phyloP scores from a whole-genome alignment of 2,113 vertebrate species.

The Corythornis vintsioides region DNA sequence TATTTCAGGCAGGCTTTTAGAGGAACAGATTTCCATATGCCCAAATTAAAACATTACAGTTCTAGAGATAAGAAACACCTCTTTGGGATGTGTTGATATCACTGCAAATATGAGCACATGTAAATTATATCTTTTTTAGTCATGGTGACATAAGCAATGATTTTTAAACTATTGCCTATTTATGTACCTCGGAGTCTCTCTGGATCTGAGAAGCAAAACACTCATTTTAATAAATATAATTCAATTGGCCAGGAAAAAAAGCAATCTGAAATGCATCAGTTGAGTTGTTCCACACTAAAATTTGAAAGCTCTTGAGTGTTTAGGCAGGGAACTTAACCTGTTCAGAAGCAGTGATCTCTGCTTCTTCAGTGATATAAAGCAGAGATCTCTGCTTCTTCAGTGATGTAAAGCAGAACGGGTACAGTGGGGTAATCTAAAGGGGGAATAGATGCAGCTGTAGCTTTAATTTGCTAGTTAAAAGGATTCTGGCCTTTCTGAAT shows the following conservation, averaged over 20 bases:
- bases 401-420: neutral
- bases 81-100: neutral
- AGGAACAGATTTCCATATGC: neutral
- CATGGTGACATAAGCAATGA: neutral
- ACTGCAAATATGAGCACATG: neutral
- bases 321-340: neutral
- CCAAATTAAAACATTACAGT: neutral
- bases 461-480: conserved; percentile 39
- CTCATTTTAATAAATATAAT: neutral
- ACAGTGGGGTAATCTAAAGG: neutral
- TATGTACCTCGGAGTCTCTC: neutral
- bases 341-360: neutral
- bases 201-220: neutral
- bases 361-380: neutral
- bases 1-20: neutral
- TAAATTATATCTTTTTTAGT: neutral
- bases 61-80: neutral
- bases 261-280: neutral
- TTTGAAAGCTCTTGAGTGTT: neutral
- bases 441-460: conserved; percentile 17
- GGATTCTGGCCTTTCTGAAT: conserved; percentile 36
- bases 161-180: conserved; percentile 7
- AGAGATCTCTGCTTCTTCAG: neutral
- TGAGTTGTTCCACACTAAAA: neutral
- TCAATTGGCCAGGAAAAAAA: neutral